Evolutionary conservation across 2,888 invertebrate species (phyloP), one percentile per base, ranked within the genome.

Genomic region (Pristionchus japonicus): DNA sequence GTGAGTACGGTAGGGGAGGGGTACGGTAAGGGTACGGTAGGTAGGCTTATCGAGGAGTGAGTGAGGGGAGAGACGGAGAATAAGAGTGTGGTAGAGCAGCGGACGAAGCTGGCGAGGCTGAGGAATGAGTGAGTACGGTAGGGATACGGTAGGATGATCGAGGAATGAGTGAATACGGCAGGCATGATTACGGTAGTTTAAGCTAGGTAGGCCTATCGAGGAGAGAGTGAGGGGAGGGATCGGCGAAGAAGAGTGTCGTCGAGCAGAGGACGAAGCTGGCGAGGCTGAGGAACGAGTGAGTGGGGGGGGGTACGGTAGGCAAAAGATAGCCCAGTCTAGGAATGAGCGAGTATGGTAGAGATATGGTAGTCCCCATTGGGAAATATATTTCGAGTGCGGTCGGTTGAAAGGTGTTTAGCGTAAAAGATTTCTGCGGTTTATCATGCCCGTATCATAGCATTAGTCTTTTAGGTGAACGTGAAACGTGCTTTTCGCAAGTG

Each of bases 41-140:
- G 1, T 37, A 3, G 31, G 4, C 4, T 23, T 3, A 23, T 57
- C 20, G 57, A 57, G 20, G 20, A 23, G 20, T 57, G 23, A 57
- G 23, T 15, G n/a, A n/a, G n/a, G n/a, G n/a, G n/a, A n/a, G n/a
- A n/a, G n/a, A n/a, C n/a, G n/a, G n/a, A n/a, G n/a, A n/a, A n/a
- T n/a, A n/a, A n/a, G n/a, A n/a, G n/a, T n/a, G n/a, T n/a, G n/a
- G n/a, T n/a, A n/a, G n/a, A n/a, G n/a, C n/a, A n/a, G n/a, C n/a
- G n/a, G n/a, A n/a, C n/a, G n/a, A n/a, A n/a, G n/a, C n/a, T n/a
- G n/a, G n/a, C n/a, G n/a, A n/a, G n/a, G n/a, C n/a, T n/a, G n/a
- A n/a, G n/a, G n/a, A 82, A 82, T 49, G 82, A 82, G 82, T 82
- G 27, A 49, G 80, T 80, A 31, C 31, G 64, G 27, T 27, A 64